These are phyloP conservation scores for Saxidomus purpurata DNA, from an alignment of 1,140 invertebrate genomes.

Conservation along the genomic window DNA sequence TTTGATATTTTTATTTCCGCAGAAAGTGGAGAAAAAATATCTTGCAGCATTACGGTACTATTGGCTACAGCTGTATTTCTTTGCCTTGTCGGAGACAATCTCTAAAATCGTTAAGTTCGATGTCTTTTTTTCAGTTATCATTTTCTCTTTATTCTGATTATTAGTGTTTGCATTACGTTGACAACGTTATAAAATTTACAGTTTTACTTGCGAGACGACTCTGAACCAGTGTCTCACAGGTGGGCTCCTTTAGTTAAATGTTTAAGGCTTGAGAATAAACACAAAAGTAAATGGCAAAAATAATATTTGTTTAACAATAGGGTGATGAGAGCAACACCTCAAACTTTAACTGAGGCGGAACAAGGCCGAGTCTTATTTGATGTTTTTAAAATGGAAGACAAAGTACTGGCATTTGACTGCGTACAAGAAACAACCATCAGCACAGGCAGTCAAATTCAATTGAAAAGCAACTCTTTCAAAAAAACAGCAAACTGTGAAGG, in stretches of 20 bases:
- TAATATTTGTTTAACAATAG: too few relatives aligned
- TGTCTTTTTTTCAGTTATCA: constrained; percentile 73
- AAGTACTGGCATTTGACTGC: too few relatives aligned
- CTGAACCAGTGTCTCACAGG: background rate
- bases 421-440: too few relatives aligned
- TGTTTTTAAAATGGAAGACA: too few relatives aligned
- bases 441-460: too few relatives aligned
- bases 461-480: background rate
- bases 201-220: constrained; percentile 36
- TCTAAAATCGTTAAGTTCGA: constrained; percentile 88
- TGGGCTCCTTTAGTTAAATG: background rate
- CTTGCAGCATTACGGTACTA: constrained; percentile 88
- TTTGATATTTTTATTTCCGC: constrained; percentile 88
- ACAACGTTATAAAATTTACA: constrained; percentile 16
- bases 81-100: constrained; percentile 88
- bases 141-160: constrained; percentile 32
- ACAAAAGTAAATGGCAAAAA: background rate
- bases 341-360: too few relatives aligned
- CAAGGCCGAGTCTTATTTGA: too few relatives aligned
- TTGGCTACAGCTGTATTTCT: constrained; percentile 89
- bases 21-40: constrained; percentile 88
- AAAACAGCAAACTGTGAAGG: background rate
- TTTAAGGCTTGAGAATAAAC: background rate
- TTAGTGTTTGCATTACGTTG: constrained; percentile 26
- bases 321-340: too few relatives aligned